phyloP scores from a whole-genome alignment of 2,113 vertebrate genomes.

The Murina feae region DNA sequence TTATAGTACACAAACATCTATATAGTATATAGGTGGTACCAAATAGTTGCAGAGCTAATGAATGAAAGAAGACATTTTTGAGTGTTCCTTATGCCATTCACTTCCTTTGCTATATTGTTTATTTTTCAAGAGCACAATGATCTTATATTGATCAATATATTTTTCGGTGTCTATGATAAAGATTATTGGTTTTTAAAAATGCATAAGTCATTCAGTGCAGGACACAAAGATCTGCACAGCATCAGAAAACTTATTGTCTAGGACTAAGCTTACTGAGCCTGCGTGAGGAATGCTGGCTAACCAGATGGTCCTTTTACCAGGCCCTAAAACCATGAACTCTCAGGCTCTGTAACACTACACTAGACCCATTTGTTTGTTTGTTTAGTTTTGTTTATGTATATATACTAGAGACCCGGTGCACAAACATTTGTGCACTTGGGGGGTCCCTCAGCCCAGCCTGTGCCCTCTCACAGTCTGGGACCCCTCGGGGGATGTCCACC shows the following conservation, averaged over 20 bases:
- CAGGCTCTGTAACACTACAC: not conserved
- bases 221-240: not conserved
- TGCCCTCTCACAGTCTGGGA: too few relatives aligned
- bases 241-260: not conserved
- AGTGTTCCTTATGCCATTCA: not conserved
- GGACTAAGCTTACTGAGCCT: not conserved
- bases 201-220: not conserved
- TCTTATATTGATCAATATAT: not conserved
- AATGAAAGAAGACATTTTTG: not conserved
- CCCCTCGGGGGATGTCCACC: too few relatives aligned
- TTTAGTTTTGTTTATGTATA: too few relatives aligned
- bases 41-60: not conserved
- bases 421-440: too few relatives aligned
- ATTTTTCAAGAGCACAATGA: not conserved
- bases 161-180: not conserved
- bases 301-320: not conserved
- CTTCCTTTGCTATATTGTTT: not conserved
- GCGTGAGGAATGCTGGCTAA: not conserved
- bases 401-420: too few relatives aligned
- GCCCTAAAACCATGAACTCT: not conserved
- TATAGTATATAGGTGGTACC: not conserved
- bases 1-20: not conserved
- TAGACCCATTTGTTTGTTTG: not conserved
- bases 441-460: too few relatives aligned
- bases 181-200: not conserved